Conservation (phyloP, 2,888 invertebrate species). For the Hirtodrosophila duncani region DNA sequence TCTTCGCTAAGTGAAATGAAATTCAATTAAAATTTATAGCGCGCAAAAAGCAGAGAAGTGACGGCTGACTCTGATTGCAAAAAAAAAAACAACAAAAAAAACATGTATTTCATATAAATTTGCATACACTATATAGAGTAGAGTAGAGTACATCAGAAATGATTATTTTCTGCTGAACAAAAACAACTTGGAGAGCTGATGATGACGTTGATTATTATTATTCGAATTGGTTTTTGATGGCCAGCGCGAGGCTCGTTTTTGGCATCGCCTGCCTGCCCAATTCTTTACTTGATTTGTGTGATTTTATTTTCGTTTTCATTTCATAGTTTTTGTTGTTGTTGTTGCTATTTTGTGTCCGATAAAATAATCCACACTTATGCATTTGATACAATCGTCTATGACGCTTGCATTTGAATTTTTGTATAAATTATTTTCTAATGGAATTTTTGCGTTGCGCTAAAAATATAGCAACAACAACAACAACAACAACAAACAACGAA, state of each 20-base stretch:
- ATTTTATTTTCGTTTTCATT: too few species aligned
- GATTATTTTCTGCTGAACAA: too few species aligned
- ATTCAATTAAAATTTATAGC: constrained; percentile 51
- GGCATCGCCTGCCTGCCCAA: neutral
- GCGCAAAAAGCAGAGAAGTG: constrained; percentile 24
- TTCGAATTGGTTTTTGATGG: constrained; percentile 16
- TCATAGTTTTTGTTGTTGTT: too few species aligned
- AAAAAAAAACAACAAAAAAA: neutral
- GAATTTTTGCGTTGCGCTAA: constrained; percentile 12
- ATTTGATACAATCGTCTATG: constrained; percentile 3
- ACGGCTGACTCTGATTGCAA: neutral
- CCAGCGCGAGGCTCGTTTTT: neutral
- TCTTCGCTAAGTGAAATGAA: constrained; percentile 19
- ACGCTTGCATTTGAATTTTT: constrained; percentile 7
- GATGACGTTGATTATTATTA: constrained; percentile 3
- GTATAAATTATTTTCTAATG: too few species aligned
- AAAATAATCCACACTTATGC: constrained; percentile 36
- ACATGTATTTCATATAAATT: constrained; percentile 26
- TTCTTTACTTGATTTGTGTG: too few species aligned
- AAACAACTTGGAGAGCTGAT: constrained; percentile 8
- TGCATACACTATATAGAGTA: constrained; percentile 36
- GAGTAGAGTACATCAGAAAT: too few species aligned
- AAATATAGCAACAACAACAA: constrained; percentile 17
- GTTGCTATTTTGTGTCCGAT: constrained; percentile 20
- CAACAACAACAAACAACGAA: constrained; percentile 1